Evolutionary conservation across 2,113 vertebrate species (phyloP).

Genomic region (Bucco capensis): DNA sequence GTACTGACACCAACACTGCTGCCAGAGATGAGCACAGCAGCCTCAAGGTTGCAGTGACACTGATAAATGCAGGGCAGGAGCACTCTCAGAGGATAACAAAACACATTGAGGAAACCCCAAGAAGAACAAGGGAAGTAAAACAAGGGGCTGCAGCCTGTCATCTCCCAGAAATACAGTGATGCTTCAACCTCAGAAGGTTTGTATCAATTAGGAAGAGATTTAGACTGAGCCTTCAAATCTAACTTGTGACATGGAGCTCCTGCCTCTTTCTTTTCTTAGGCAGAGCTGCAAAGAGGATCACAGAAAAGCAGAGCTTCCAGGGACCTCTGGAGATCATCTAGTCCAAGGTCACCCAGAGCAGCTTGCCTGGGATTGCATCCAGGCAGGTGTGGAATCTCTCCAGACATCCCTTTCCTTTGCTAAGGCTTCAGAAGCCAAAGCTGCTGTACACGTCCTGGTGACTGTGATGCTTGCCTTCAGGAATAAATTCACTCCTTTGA

Average conservation of each 20-base stretch:
- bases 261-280: background rate
- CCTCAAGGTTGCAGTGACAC: background rate
- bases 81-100: background rate
- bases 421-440: background rate
- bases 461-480: background rate
- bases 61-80: background rate
- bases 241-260: background rate
- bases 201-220: background rate
- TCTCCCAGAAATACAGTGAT: background rate
- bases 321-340: too few relatives aligned
- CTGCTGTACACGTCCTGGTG: background rate
- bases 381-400: too few relatives aligned
- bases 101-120: background rate
- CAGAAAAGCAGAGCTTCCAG: too few relatives aligned
- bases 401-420: background rate
- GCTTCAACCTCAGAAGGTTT: background rate
- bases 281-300: background rate
- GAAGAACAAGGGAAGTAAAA: background rate
- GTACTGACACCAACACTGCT: conserved; percentile 57
- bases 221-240: background rate
- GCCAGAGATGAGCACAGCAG: background rate
- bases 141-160: background rate
- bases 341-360: too few relatives aligned
- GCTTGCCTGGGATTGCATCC: too few relatives aligned
- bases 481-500: background rate